Evolutionary conservation across 2,888 invertebrate species (phyloP).

Genomic region (Lissocephala sabroskyi): DNA sequence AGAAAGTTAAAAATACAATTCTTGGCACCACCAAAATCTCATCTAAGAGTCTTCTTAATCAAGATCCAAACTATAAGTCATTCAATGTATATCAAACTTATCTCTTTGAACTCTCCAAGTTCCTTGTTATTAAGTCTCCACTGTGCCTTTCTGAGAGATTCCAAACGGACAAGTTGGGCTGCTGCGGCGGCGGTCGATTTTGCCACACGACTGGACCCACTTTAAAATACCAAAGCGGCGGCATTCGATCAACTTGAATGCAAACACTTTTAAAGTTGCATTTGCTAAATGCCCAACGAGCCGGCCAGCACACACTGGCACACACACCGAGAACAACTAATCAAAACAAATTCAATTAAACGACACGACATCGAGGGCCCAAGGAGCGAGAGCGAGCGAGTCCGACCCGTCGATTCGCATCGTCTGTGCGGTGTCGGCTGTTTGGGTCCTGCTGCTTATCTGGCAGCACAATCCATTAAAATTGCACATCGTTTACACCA

Average conservation of each 20-base stretch:
- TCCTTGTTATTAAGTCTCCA: too few relatives aligned
- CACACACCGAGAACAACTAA: constrained; percentile 42
- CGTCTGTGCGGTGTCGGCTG: constrained; percentile 5
- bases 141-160: too few relatives aligned
- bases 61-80: too few relatives aligned
- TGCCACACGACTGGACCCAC: constrained; percentile 14
- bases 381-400: constrained; percentile 7
- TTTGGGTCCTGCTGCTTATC: constrained; percentile 59
- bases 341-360: constrained; percentile 67
- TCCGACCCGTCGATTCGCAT: constrained; percentile 1
- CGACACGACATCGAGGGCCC: constrained; percentile 41
- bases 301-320: background rate
- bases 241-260: constrained; percentile 25
- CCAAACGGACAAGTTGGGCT: too few relatives aligned
- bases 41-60: too few relatives aligned
- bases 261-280: constrained; percentile 40
- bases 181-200: too few relatives aligned
- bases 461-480: constrained; percentile 72
- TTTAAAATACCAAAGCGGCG: constrained; percentile 36
- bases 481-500: constrained; percentile 73
- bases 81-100: too few relatives aligned
- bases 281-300: constrained; percentile 32
- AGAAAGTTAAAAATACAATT: too few relatives aligned
- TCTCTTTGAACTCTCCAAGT: too few relatives aligned
- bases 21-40: too few relatives aligned